Conservation (phyloP, 1,140 invertebrate genomes). For the Rhyacophila brunnea region DNA sequence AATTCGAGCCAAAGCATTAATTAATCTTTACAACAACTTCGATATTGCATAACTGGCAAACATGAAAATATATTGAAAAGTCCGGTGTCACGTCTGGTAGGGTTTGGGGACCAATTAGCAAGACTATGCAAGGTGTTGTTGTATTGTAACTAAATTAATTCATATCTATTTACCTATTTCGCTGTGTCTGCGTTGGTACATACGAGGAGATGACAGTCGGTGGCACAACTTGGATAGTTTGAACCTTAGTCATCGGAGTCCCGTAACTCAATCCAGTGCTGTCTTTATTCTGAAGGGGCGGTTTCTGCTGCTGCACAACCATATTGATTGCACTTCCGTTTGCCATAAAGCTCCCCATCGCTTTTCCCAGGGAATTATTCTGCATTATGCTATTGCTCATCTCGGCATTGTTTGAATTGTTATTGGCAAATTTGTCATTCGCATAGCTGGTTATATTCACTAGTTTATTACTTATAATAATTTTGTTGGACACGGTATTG, state of each 20-base stretch:
- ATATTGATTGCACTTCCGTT: slow-evolving; percentile 17
- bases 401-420: slow-evolving; percentile 9
- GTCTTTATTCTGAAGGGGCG: slow-evolving; percentile 2
- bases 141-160: no score
- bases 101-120: no score
- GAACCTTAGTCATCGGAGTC: slow-evolving; percentile 21
- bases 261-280: slow-evolving; percentile 17
- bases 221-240: slow-evolving; percentile 32
- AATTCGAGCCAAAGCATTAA: no score
- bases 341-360: slow-evolving; percentile 4
- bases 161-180: slow-evolving; percentile 13
- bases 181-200: slow-evolving; percentile 17
- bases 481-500: slow-evolving; percentile 28
- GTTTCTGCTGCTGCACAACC: slow-evolving; percentile 8
- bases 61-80: no score
- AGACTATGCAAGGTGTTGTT: no score
- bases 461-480: slow-evolving; percentile 33
- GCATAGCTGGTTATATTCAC: slow-evolving; percentile 31
- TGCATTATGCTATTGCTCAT: no score
- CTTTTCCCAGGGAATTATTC: no score
- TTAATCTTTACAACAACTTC: no score
- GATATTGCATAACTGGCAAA: no score
- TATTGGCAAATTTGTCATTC: slow-evolving; percentile 18
- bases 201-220: slow-evolving; percentile 26
- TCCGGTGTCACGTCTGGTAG: no score